Conservation (phyloP, 2,797 vertebrate species). For the Ctenosaura bakeri region DNA sequence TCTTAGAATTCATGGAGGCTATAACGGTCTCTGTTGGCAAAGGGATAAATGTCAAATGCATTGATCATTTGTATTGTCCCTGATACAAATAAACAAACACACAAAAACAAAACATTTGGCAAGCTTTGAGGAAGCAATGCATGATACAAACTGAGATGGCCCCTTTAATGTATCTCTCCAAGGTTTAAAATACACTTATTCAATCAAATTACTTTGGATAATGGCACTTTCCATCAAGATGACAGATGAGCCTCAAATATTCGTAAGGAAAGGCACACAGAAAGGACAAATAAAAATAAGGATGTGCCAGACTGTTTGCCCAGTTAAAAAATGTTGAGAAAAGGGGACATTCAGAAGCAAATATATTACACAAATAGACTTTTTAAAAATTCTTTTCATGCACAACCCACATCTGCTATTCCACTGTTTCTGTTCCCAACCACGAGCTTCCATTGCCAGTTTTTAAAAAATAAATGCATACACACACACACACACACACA, state of each 20-base stretch:
- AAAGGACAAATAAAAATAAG: not conserved
- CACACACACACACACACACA: not conserved
- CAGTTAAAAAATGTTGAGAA: not conserved
- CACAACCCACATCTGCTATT: not conserved
- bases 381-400: not conserved
- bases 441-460: not conserved
- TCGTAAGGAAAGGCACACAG: not conserved
- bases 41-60: constrained; percentile 64
- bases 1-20: constrained; percentile 65
- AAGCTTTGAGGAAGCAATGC: constrained; percentile 40
- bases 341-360: not conserved
- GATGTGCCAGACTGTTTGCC: not conserved
- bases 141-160: constrained; percentile 47
- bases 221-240: constrained; percentile 17
- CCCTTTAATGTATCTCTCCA: constrained; percentile 40
- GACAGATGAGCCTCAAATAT: constrained; percentile 22
- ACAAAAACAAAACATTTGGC: constrained; percentile 55
- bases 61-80: constrained; percentile 61
- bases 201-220: constrained; percentile 30
- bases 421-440: not conserved
- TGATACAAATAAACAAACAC: not conserved
- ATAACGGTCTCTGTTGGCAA: constrained; percentile 46
- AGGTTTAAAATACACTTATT: constrained; percentile 56
- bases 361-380: not conserved
- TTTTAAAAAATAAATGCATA: not conserved